Conservation (phyloP, 2,888 invertebrate genomes). For the Hydropsyche betteni region DNA sequence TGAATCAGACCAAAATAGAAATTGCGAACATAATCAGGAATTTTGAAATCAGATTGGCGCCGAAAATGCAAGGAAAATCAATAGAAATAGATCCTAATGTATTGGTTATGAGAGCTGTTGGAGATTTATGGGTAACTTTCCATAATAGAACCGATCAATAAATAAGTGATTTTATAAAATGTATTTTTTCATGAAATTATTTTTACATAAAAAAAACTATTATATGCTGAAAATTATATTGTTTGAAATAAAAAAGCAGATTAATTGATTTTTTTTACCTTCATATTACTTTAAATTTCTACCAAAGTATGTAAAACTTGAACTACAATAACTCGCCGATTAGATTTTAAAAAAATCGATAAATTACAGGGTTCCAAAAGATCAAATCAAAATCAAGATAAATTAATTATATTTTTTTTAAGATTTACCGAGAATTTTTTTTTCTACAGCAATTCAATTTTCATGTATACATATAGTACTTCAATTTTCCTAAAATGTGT, state of each 20-base stretch:
- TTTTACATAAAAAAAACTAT: no score
- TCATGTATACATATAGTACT: no score
- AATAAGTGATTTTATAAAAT: no score
- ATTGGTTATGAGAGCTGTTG: slow-evolving; percentile 51
- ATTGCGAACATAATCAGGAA: slow-evolving; percentile 52
- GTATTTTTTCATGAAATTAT: no score
- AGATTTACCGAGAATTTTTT: no score
- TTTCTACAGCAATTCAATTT: no score
- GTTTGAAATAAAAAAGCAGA: no score
- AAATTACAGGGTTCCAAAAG: slow-evolving; percentile 38
- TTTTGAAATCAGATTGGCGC: slow-evolving; percentile 53
- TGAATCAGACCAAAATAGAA: slow-evolving; percentile 53
- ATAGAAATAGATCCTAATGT: slow-evolving; percentile 53
- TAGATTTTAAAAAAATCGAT: slow-evolving; percentile 45
- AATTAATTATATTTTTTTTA: no score
- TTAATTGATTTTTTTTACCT: not conserved
- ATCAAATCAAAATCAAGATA: slow-evolving; percentile 34
- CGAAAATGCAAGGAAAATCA: slow-evolving; percentile 49
- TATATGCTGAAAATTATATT: no score
- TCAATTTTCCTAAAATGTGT: no score
- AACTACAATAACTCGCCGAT: slow-evolving; percentile 42
- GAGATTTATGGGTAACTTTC: slow-evolving; percentile 40
- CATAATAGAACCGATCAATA: slow-evolving; percentile 28
- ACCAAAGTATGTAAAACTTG: slow-evolving; percentile 40
- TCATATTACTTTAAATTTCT: slow-evolving; percentile 42